phyloP scores from a whole-genome alignment of 2,888 invertebrate species.

The Ptychoptera contaminata region DNA sequence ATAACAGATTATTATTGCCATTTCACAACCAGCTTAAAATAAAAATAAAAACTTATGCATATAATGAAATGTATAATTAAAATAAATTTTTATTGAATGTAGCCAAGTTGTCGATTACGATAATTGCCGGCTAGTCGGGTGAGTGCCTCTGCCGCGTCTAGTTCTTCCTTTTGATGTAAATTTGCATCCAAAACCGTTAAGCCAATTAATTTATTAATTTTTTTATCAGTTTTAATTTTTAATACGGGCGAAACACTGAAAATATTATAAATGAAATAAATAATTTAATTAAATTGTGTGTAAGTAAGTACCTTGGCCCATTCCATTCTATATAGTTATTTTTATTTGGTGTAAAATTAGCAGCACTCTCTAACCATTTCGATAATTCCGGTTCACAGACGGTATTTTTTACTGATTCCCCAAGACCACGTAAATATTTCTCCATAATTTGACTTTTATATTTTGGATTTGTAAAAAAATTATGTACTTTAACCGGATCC shows the following conservation, averaged over 20 bases:
- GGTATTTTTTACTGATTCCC: slow-evolving; percentile 6
- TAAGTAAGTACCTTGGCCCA: slow-evolving; percentile 18
- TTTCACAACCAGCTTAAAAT: too few relatives aligned
- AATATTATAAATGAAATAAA: background rate
- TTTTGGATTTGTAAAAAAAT: slow-evolving; percentile 23
- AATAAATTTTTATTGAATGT: background rate
- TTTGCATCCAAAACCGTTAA: slow-evolving; percentile 7
- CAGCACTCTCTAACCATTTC: slow-evolving; percentile 63
- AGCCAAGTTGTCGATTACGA: slow-evolving; percentile 19
- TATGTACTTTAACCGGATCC: slow-evolving; percentile 2
- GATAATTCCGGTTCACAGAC: slow-evolving; percentile 43
- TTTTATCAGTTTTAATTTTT: slow-evolving; percentile 7
- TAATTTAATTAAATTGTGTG: background rate
- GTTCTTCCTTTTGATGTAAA: slow-evolving; percentile 50
- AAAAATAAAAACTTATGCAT: background rate
- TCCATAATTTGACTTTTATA: slow-evolving; percentile 44
- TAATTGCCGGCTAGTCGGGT: slow-evolving; percentile 44
- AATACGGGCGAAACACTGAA: background rate
- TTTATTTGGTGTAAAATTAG: slow-evolving; percentile 54
- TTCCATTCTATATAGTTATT: slow-evolving; percentile 54
- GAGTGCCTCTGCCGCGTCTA: slow-evolving; percentile 60
- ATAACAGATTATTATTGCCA: too few relatives aligned
- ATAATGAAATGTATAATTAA: background rate
- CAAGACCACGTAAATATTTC: slow-evolving; percentile 35
- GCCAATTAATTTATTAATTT: background rate